A percentile compares a stretch with the other conserved stretches of the same genome.
These are phyloP conservation scores for Channallabes apus DNA, from an alignment of 2,797 vertebrate genomes.

Conservation along the genomic window DNA sequence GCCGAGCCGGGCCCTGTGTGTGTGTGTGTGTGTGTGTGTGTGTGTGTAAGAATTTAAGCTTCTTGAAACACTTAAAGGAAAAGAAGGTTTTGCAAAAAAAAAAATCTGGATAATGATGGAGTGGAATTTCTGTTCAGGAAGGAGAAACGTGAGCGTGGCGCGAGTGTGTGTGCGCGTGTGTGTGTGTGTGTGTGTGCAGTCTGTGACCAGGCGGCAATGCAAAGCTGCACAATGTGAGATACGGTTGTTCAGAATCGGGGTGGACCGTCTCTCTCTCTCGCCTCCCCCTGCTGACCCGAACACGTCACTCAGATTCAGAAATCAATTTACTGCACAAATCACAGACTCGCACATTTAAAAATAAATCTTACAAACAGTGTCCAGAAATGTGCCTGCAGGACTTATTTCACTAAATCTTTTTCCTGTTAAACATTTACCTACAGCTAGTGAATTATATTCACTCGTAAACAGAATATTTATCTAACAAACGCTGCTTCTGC, in stretches of 20 bases:
- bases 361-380: not conserved
- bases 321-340: not conserved
- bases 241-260: too few relatives aligned
- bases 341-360: not conserved
- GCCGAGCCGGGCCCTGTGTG: not conserved
- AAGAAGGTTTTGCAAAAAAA: not conserved
- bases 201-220: not conserved
- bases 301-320: not conserved
- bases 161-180: too few relatives aligned
- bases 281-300: too few relatives aligned
- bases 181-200: too few relatives aligned
- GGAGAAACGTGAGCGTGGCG: too few relatives aligned
- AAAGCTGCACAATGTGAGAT: too few relatives aligned
- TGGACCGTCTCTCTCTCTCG: too few relatives aligned
- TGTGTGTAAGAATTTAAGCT: not conserved
- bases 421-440: not conserved
- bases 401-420: not conserved
- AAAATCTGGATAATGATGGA: constrained; percentile 5
- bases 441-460: not conserved
- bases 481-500: not conserved
- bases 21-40: too few relatives aligned
- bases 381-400: fast-evolving
- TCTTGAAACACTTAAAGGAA: constrained; percentile 22
- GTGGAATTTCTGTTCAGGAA: not conserved
- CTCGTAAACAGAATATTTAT: not conserved